These are phyloP conservation scores for Pampusana beccarii DNA, from an alignment of 2,113 vertebrate species.

Conservation along the genomic window DNA sequence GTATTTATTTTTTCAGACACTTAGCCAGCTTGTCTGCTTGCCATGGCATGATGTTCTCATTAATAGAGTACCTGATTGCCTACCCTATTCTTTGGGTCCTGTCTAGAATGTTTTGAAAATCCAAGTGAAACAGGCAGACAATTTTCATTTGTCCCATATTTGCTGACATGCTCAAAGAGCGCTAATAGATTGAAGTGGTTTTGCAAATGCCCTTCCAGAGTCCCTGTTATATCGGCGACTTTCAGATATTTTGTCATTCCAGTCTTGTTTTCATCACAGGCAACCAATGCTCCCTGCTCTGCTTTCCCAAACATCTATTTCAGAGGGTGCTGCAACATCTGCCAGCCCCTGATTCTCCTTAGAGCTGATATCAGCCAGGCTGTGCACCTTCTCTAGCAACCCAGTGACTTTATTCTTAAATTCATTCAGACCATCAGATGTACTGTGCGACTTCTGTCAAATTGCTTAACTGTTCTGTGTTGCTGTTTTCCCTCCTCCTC, in stretches of 20 bases:
- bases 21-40: conserved; percentile 16
- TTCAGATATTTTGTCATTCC: conserved; percentile 29
- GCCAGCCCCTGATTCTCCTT: neutral
- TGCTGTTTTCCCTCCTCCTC: neutral
- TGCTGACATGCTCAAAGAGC: neutral
- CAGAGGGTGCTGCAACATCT: neutral
- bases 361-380: neutral
- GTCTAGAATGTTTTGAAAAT: neutral
- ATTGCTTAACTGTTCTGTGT: neutral
- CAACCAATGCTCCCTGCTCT: neutral
- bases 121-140: neutral
- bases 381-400: neutral
- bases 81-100: neutral
- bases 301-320: neutral
- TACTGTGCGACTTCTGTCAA: neutral
- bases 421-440: neutral
- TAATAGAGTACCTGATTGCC: conserved; percentile 5
- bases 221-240: neutral
- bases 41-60: neutral
- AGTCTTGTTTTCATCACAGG: neutral
- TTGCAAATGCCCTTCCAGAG: conserved; percentile 12
- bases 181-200: conserved; percentile 24
- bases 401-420: neutral
- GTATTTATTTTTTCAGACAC: neutral
- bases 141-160: conserved; percentile 14